Evolutionary conservation across 2,113 vertebrate genomes (phyloP).

Genomic region (Isichthys henryi): DNA sequence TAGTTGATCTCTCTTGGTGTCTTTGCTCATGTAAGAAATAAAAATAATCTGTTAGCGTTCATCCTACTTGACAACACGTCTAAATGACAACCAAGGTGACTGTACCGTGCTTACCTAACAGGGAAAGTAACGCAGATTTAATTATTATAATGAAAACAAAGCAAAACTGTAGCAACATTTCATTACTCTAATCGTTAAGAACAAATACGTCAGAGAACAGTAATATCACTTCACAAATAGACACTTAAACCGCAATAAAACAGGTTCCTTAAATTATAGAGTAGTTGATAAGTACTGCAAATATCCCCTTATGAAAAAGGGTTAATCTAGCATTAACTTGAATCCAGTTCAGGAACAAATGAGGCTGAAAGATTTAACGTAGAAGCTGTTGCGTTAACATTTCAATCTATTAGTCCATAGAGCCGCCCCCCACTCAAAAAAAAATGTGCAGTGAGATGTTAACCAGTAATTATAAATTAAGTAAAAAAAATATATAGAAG

Average conservation of each 20-base stretch:
- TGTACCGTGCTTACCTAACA: not conserved
- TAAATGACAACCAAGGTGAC: not conserved
- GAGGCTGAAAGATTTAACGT: not conserved
- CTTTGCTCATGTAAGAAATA: not conserved
- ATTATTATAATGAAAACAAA: not conserved
- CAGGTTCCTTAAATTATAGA: not conserved
- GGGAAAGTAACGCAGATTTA: not conserved
- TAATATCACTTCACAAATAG: conserved; percentile 12
- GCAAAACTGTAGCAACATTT: not conserved
- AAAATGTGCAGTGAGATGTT: not conserved
- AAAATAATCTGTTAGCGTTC: not conserved
- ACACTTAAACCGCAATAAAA: not conserved
- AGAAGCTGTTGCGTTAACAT: not conserved
- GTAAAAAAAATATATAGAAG: not conserved
- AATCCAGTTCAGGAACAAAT: conserved; percentile 16
- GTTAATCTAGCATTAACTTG: conserved; percentile 49
- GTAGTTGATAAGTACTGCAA: not conserved
- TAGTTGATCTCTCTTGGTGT: not conserved
- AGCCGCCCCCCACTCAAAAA: not conserved
- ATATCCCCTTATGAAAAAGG: conserved; percentile 33
- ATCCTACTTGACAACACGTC: not conserved
- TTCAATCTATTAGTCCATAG: not conserved
- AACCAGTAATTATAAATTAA: not conserved
- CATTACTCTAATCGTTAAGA: not conserved
- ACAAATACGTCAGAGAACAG: not conserved